Evolutionary conservation across 1,140 invertebrate species (phyloP).

Genomic region (Teleogryllus occipitalis): DNA sequence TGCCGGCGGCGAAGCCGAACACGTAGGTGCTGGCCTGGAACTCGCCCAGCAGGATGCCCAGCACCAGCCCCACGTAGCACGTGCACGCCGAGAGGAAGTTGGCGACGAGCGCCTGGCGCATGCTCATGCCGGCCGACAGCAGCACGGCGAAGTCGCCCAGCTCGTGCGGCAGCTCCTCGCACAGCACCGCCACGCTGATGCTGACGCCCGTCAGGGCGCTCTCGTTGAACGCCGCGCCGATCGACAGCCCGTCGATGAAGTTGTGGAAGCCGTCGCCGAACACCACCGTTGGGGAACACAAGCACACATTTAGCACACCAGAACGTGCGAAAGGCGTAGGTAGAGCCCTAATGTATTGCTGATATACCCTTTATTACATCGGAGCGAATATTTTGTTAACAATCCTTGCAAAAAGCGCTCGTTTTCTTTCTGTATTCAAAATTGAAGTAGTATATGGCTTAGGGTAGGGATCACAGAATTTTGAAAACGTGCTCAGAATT

Average conservation of each 20-base stretch:
- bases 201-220: slow-evolving; percentile 48
- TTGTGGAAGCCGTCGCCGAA: slow-evolving; percentile 65
- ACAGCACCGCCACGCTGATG: slow-evolving; percentile 57
- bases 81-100: slow-evolving; percentile 60
- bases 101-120: slow-evolving; percentile 53
- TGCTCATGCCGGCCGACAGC: slow-evolving; percentile 55
- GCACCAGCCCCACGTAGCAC: slow-evolving; percentile 53
- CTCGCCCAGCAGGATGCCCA: slow-evolving; percentile 50
- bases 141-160: slow-evolving; percentile 64
- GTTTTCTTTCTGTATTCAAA: no score
- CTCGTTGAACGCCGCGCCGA: slow-evolving; percentile 59
- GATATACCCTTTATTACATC: no score
- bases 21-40: slow-evolving; percentile 43
- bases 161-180: slow-evolving; percentile 65
- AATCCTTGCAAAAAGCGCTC: no score
- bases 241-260: slow-evolving; percentile 61
- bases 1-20: slow-evolving; percentile 50
- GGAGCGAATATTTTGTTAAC: no score
- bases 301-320: no score
- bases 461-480: no score
- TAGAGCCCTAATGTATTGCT: no score
- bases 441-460: no score
- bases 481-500: no score
- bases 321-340: no score
- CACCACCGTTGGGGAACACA: neutral